Evolutionary conservation across 2,113 vertebrate species (phyloP).

Genomic region (Promerops cafer): DNA sequence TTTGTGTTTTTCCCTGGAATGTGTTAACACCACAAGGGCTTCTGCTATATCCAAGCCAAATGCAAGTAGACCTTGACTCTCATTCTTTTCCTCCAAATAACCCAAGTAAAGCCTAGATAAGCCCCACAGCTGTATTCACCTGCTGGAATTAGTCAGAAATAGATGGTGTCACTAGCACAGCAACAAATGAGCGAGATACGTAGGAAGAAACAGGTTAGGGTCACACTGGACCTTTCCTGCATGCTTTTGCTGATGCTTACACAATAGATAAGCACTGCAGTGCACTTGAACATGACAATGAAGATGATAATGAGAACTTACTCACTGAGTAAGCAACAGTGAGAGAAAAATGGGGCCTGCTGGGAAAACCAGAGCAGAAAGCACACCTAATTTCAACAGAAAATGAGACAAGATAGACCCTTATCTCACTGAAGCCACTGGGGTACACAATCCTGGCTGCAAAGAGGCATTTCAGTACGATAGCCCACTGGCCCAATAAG

Average conservation of each 20-base stretch:
- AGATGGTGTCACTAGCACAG: not conserved
- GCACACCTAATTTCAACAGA: not conserved
- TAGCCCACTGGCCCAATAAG: not conserved
- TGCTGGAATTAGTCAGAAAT: not conserved
- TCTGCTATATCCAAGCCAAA: not conserved
- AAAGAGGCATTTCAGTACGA: not conserved
- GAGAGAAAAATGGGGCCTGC: not conserved
- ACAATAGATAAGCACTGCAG: not conserved
- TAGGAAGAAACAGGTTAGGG: not conserved
- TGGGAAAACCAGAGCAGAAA: not conserved
- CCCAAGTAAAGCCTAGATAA: not conserved
- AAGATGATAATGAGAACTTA: not conserved
- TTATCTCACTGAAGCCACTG: not conserved
- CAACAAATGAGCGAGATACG: not conserved
- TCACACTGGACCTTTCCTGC: not conserved
- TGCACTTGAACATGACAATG: not conserved
- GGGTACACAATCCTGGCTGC: not conserved
- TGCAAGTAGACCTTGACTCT: not conserved
- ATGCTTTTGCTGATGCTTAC: not conserved
- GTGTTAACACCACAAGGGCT: not conserved
- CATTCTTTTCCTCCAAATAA: not conserved
- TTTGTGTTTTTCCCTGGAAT: not conserved
- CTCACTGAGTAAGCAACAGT: not conserved
- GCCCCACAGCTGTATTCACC: not conserved
- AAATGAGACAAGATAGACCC: not conserved